Percentiles rank a stretch among this genome's conserved stretches.
Evolutionary conservation across 2,797 vertebrate genomes (phyloP).

Genomic region (Naso thynnoides): DNA sequence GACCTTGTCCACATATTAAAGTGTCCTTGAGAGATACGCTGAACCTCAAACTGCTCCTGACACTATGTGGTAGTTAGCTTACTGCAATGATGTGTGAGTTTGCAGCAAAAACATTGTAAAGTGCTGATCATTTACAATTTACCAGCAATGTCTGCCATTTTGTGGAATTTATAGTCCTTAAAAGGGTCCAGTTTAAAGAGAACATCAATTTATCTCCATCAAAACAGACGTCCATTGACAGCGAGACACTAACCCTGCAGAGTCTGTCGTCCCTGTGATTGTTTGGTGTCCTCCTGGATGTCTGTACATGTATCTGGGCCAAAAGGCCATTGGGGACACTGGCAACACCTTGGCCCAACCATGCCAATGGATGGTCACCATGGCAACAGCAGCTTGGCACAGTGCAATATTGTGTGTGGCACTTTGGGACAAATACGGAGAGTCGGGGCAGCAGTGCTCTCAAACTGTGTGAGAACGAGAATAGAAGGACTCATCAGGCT

Average conservation of each 20-base stretch:
- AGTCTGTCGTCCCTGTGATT: constrained; percentile 9
- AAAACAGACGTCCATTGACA: not conserved
- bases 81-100: too few relatives aligned
- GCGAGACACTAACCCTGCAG: not conserved
- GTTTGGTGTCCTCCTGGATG: constrained; percentile 18
- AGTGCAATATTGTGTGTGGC: constrained; percentile 64
- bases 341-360: constrained; percentile 43
- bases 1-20: too few relatives aligned
- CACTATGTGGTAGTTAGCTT: too few relatives aligned
- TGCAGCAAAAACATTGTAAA: too few relatives aligned
- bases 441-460: constrained; percentile 48
- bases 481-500: not conserved
- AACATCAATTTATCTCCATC: not conserved
- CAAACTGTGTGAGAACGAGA: constrained; percentile 30
- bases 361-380: constrained; percentile 70
- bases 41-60: too few relatives aligned
- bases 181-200: not conserved
- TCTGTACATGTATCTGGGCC: constrained; percentile 61
- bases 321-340: constrained; percentile 60
- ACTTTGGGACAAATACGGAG: constrained; percentile 41
- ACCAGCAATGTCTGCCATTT: not conserved
- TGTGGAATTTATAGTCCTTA: not conserved
- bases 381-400: constrained; percentile 60
- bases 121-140: too few relatives aligned
- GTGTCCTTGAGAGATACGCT: too few relatives aligned